Evolutionary conservation across 1,140 invertebrate genomes (phyloP).

Genomic region (Diprion similis): DNA sequence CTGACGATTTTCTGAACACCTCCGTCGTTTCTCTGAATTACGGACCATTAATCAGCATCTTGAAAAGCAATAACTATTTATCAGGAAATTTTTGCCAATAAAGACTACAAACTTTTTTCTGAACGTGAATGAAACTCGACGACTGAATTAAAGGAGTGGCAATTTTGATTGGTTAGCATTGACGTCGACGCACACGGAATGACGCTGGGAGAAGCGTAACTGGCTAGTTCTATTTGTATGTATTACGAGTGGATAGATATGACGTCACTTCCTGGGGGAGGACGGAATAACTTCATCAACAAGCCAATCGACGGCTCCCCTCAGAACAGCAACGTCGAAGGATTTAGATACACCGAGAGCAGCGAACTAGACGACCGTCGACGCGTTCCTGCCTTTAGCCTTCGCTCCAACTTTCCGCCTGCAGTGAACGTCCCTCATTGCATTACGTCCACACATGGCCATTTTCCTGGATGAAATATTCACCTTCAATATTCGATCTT

Average conservation of each 20-base stretch:
- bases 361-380: background rate
- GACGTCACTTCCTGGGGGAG: conserved; percentile 4
- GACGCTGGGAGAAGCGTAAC: background rate
- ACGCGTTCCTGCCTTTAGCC: background rate
- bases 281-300: conserved; percentile 7
- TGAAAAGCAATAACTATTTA: too few relatives aligned
- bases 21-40: too few relatives aligned
- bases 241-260: conserved; percentile 8
- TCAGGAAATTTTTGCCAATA: too few relatives aligned
- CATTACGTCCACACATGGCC: background rate
- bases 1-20: too few relatives aligned
- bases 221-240: background rate
- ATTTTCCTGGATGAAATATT: background rate
- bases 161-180: too few relatives aligned
- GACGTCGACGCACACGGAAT: too few relatives aligned
- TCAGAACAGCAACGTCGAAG: background rate
- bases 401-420: background rate
- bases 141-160: too few relatives aligned
- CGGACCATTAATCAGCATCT: too few relatives aligned
- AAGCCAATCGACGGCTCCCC: conserved; percentile 3
- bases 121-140: too few relatives aligned
- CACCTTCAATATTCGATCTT: background rate
- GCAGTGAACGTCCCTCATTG: background rate
- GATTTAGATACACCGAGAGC: background rate
- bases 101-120: too few relatives aligned